Conservation (phyloP, 2,113 vertebrate species). For the Corythornis madagascariensis region DNA sequence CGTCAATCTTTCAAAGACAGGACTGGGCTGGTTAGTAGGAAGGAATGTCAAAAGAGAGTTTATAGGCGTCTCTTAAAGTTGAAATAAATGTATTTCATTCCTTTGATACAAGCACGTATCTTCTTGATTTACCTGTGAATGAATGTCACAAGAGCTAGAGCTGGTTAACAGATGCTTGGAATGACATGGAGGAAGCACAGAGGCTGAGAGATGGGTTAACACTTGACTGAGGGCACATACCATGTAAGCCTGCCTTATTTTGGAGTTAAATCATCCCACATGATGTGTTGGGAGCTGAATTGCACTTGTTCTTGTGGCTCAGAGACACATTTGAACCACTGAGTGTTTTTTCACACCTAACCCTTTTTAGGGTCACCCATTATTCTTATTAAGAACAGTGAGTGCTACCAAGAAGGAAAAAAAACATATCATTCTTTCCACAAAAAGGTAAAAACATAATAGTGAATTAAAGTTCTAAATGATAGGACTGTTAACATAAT, state of each 20-base stretch:
- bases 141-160: neutral
- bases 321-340: neutral
- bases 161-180: constrained; percentile 3
- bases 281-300: neutral
- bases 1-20: neutral
- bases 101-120: neutral
- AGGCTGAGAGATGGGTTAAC: neutral
- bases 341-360: constrained; percentile 17
- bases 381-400: neutral
- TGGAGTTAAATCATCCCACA: neutral
- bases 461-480: constrained; percentile 71
- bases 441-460: constrained; percentile 55
- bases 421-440: constrained; percentile 6
- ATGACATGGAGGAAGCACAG: neutral
- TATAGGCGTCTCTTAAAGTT: constrained; percentile 10
- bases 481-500: constrained; percentile 72
- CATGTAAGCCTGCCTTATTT: neutral
- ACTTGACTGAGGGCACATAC: neutral
- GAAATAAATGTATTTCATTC: constrained; percentile 24
- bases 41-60: constrained; percentile 29
- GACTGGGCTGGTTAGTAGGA: neutral
- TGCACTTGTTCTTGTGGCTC: neutral
- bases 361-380: constrained; percentile 16
- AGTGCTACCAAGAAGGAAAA: constrained; percentile 10
- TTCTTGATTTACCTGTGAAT: constrained; percentile 33